Evolutionary conservation across 1,140 invertebrate species (phyloP).

Genomic region (Spodoptera litura): DNA sequence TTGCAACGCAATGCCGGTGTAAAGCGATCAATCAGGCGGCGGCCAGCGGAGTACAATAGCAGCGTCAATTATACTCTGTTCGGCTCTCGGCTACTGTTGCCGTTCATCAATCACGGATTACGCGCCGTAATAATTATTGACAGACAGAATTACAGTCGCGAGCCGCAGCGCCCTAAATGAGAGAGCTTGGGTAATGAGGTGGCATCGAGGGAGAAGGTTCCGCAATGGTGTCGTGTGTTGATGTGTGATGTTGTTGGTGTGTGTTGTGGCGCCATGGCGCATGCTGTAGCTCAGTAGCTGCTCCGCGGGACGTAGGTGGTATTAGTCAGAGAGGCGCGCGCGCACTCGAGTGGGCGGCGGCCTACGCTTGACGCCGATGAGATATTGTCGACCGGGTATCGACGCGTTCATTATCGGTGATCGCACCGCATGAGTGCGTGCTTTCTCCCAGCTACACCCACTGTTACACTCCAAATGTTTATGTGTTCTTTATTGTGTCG

Average conservation of each 20-base stretch:
- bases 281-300: conserved; percentile 33
- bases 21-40: conserved; percentile 69
- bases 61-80: conserved; percentile 69
- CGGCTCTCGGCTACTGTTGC: conserved; percentile 70
- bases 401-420: conserved; percentile 54
- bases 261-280: conserved; percentile 20
- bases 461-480: conserved; percentile 46
- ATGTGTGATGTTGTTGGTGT: neutral
- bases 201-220: conserved; percentile 6
- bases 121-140: conserved; percentile 80
- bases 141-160: conserved; percentile 68
- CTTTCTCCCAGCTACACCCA: conserved; percentile 60
- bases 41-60: conserved; percentile 64
- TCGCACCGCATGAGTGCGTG: conserved; percentile 27
- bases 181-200: conserved; percentile 54
- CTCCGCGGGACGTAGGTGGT: conserved; percentile 34
- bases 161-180: conserved; percentile 56
- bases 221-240: conserved; percentile 23
- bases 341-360: conserved; percentile 59
- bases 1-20: conserved; percentile 62
- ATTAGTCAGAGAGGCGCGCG: conserved; percentile 43
- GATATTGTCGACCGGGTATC: conserved; percentile 55
- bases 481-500: neutral
- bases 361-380: conserved; percentile 56
- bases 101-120: conserved; percentile 80